Evolutionary conservation across 1,140 invertebrate species (phyloP), one percentile per base, ranked within the genome.

Genomic region (Ctenoplectra terminalis): DNA sequence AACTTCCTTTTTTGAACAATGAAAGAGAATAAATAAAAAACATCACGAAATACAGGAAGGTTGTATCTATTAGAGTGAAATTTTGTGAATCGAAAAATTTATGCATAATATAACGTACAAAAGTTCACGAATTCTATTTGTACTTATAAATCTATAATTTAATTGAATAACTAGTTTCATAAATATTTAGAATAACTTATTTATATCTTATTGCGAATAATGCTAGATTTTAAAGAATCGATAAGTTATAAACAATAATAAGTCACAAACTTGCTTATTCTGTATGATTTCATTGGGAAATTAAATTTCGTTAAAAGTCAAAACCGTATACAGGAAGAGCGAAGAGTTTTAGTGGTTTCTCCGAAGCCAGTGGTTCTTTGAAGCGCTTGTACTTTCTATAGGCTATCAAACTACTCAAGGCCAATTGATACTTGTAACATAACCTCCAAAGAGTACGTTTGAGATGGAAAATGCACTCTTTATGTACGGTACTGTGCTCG

Each of bases 331-430:
- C 0, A 15, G 26, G 9, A 15, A 17, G 40, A 9, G 40, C 9
- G 6, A 40, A 13, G 61, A 76, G n/a, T 43, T 40, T 43, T 17
- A 23, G 17, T 40, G 5, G 37, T 52, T 50, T 54, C 2, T 2
- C 6, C 20, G n/a, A 40, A 52, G n/a, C 37, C 20, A 66, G 34
- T 40, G 9, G 6, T 23, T 29, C 61, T 43, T 54, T 29, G n/a
- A 5, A 15, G 20, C 48, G 52, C 46, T 64, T 66, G 73, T 64
- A 40, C 34, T 66, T 76, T 34, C 60, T 64, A 34, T 15, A 50
- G 46, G n/a, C 34, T 63, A 64, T 76, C 46, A 43, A 76, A 43
- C 73, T 29, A 66, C 74, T 76, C 61, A 50, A 67, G 48, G 37
- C 34, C 37, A 34, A 54, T 67, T 46, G 60, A 8, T 52, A 20